Conservation (phyloP, 2,888 invertebrate genomes). For the Cataglyphis altisquamis region DNA sequence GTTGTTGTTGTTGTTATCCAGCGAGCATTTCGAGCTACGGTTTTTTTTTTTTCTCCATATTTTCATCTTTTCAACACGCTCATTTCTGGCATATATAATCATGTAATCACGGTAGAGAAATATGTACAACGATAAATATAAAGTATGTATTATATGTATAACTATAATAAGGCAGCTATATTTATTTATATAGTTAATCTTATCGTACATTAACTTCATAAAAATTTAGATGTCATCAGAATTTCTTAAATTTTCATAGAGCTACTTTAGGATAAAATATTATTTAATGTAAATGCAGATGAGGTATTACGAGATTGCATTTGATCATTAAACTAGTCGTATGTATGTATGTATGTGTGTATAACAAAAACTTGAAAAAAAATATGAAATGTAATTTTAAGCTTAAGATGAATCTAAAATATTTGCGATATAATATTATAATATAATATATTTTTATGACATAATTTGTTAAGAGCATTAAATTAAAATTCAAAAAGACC, state of each 20-base stretch:
- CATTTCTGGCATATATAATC: slow-evolving; percentile 36
- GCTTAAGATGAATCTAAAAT: background rate
- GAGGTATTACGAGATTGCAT: background rate
- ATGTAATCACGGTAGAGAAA: slow-evolving; percentile 30
- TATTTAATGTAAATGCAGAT: background rate
- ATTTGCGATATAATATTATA: background rate
- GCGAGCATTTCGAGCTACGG: slow-evolving; percentile 8
- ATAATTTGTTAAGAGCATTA: background rate
- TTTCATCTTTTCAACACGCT: slow-evolving; percentile 20
- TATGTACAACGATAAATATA: slow-evolving; percentile 19
- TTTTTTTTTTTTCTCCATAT: slow-evolving; percentile 21
- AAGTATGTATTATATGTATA: slow-evolving; percentile 34
- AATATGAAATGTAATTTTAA: background rate
- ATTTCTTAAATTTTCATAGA: slow-evolving; percentile 3
- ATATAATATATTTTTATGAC: background rate
- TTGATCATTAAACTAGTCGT: background rate
- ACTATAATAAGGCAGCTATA: slow-evolving; percentile 24
- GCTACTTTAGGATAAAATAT: background rate
- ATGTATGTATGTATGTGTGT: background rate
- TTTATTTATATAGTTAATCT: slow-evolving; percentile 35
- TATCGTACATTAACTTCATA: slow-evolving; percentile 12
- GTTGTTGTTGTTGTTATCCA: slow-evolving; percentile 29
- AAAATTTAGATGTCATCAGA: background rate
- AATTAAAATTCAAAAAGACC: background rate
- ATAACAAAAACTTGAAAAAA: background rate